phyloP scores from a whole-genome alignment of 2,888 invertebrate species.

The Bedellia somnulentella region DNA sequence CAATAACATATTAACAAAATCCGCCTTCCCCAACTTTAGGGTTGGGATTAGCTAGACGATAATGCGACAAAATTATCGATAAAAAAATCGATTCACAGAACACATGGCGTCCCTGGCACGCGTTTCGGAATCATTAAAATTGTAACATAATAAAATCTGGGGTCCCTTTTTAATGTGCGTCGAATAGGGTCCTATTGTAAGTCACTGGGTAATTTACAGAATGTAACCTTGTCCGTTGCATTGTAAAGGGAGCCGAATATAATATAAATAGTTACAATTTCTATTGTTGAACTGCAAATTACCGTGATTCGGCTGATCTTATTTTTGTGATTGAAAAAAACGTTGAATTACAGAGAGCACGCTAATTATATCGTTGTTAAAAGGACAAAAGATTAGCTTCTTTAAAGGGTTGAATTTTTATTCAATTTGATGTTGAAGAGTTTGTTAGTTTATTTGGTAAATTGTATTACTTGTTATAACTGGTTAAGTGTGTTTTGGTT shows the following conservation, averaged over 20 bases:
- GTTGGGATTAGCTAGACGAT: too few relatives aligned
- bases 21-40: too few relatives aligned
- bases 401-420: too few relatives aligned
- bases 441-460: too few relatives aligned
- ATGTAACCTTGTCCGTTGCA: constrained; percentile 24
- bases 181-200: constrained; percentile 41
- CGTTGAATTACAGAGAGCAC: too few relatives aligned
- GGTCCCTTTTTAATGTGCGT: constrained; percentile 39
- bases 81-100: constrained; percentile 13
- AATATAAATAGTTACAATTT: constrained; percentile 38
- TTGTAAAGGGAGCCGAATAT: constrained; percentile 16
- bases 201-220: constrained; percentile 37
- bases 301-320: constrained; percentile 37
- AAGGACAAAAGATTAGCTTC: too few relatives aligned
- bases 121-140: constrained; percentile 38
- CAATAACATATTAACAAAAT: too few relatives aligned
- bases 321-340: constrained; percentile 11
- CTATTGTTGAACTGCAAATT: constrained; percentile 38
- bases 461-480: too few relatives aligned
- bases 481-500: too few relatives aligned
- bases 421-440: too few relatives aligned
- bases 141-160: constrained; percentile 44
- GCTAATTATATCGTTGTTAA: too few relatives aligned
- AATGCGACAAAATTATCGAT: constrained; percentile 11
- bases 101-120: constrained; percentile 2